Evolutionary conservation across 2,888 invertebrate species (phyloP), one percentile per base, ranked within the genome.

Genomic region (Chymomyza amoena): DNA sequence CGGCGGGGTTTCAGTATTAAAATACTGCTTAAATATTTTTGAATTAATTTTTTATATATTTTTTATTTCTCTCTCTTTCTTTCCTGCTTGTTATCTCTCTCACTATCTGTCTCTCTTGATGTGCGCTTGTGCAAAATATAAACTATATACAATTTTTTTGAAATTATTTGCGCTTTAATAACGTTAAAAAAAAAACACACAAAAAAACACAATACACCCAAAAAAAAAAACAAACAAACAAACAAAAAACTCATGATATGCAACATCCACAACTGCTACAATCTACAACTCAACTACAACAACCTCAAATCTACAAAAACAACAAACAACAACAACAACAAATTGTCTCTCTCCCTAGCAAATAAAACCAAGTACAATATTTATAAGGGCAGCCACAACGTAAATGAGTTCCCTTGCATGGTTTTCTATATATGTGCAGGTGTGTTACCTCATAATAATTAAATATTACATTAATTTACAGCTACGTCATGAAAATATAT

Each of bases 361-460:
- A 80, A 76, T 73, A 80, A 80, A 66, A 45, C 67, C 72, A 72
- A 75, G 69, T 59, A 39, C 50, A 69, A 63, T 62, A 13, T 61
- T 69, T 72, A 64, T 74, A 88, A 86, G 90, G 89, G 89, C 88
- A 86, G 89, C 84, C 87, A 87, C 84, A 86, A 87, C 90, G 81
- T 88, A 79, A 89, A 88, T 87, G 90, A 90, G 82, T 82, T 89
- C 83, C 91, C 89, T 89, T 91, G 91, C 91, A 90, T 90, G 90
- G 85, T 91, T 85, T 89, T 91, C 84, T 90, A 86, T 89, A 89
- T 91, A 79, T 91, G 91, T 89, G 79, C 90, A 91, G 91, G 91
- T 91, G 91, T 90, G 91, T 91, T 89, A 75, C 80, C 78, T 78
- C 82, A 80, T 72, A 75, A 71, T 69, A 71, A 77, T 66, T 63